phyloP scores from a whole-genome alignment of 2,888 invertebrate genomes.

The Salpingus planirostris region DNA sequence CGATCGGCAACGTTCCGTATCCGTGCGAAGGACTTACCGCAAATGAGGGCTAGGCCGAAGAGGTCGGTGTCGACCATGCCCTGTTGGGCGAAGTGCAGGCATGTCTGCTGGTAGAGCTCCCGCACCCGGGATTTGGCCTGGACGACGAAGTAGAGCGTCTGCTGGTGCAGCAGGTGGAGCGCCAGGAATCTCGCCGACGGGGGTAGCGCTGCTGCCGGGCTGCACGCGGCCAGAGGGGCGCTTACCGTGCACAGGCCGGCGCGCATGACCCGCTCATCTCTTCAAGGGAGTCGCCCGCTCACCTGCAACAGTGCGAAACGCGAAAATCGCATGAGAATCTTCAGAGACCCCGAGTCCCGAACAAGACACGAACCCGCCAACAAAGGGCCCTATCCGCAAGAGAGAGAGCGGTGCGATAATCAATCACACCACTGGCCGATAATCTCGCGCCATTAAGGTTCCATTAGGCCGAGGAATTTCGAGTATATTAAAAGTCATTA shows the following conservation, averaged over 20 bases:
- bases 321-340: no score
- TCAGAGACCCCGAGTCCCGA: no score
- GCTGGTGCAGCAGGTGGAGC: slow-evolving; percentile 54
- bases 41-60: slow-evolving; percentile 75
- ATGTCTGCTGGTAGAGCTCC: slow-evolving; percentile 74
- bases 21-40: slow-evolving; percentile 53
- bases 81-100: slow-evolving; percentile 69
- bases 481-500: no score
- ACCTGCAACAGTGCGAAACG: slow-evolving; percentile 24
- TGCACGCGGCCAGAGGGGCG: slow-evolving; percentile 72
- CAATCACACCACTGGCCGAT: no score
- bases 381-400: no score
- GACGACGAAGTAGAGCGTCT: slow-evolving; percentile 49
- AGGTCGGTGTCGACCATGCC: slow-evolving; percentile 78
- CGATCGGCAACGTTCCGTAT: no score
- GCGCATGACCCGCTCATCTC: slow-evolving; percentile 46
- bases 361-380: no score
- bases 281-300: slow-evolving; percentile 38
- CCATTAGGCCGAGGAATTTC: no score
- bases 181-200: slow-evolving; percentile 57
- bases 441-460: no score
- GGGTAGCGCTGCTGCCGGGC: slow-evolving; percentile 51
- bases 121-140: slow-evolving; percentile 79
- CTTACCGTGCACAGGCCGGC: slow-evolving; percentile 72
- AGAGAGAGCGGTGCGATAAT: no score